phyloP scores from a whole-genome alignment of 2,113 vertebrate species.

The Blennius ocellaris region DNA sequence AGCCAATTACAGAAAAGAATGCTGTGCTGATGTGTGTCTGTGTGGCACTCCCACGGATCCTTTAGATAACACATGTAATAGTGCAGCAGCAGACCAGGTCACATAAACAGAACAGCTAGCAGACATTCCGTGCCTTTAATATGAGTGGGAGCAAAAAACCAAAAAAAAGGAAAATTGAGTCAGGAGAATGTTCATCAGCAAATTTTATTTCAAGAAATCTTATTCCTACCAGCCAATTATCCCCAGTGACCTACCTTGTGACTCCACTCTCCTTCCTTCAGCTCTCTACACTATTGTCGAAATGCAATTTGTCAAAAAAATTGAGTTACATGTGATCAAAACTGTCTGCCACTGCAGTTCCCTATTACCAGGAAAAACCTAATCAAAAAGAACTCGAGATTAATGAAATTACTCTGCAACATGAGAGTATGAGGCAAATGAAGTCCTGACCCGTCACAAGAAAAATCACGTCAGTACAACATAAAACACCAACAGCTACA shows the following conservation, averaged over 20 bases:
- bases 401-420: constrained; percentile 59
- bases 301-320: constrained; percentile 54
- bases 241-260: constrained; percentile 13
- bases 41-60: constrained; percentile 55
- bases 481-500: too few species aligned
- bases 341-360: constrained; percentile 56
- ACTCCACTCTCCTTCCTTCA: constrained; percentile 34
- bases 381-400: constrained; percentile 27
- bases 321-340: constrained; percentile 67
- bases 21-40: constrained; percentile 20
- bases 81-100: constrained; percentile 8
- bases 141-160: background rate
- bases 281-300: constrained; percentile 39
- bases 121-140: constrained; percentile 13
- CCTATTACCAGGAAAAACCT: constrained; percentile 46
- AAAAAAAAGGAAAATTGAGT: constrained; percentile 12
- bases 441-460: constrained; percentile 29
- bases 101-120: constrained; percentile 1
- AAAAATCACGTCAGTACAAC: too few species aligned
- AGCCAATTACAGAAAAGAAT: constrained; percentile 58
- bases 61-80: constrained; percentile 41
- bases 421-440: constrained; percentile 39
- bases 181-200: background rate
- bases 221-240: constrained; percentile 6
- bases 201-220: background rate